phyloP scores from a whole-genome alignment of 2,797 vertebrate genomes.

The Sitta carolinensis region DNA sequence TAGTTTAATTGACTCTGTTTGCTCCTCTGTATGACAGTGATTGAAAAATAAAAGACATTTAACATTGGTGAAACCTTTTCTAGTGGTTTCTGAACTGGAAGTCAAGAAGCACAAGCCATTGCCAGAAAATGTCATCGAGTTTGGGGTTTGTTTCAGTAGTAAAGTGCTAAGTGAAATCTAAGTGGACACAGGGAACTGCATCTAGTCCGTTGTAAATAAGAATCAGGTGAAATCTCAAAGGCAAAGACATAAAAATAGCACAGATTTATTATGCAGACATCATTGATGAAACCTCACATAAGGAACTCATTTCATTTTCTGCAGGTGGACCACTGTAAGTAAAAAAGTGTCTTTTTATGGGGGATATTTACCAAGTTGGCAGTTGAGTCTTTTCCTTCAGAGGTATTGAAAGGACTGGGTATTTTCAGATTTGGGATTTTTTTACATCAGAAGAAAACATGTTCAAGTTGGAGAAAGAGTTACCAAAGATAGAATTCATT shows the following conservation, averaged over 20 bases:
- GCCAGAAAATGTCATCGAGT: neutral
- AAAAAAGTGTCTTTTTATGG: neutral
- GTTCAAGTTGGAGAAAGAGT: neutral
- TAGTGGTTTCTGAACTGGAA: neutral
- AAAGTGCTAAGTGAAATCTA: neutral
- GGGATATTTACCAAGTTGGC: neutral
- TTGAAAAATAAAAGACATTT: conserved; percentile 50
- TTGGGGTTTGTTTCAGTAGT: neutral
- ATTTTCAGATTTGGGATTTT: neutral
- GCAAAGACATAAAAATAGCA: neutral
- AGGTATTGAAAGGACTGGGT: neutral
- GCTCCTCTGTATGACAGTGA: neutral
- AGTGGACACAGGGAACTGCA: neutral
- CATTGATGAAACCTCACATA: neutral
- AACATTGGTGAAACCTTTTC: neutral
- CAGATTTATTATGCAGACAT: neutral
- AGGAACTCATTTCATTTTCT: neutral
- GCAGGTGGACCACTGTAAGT: neutral
- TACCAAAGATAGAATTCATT: neutral
- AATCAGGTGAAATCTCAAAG: neutral
- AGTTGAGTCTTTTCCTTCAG: neutral
- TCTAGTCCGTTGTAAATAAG: neutral
- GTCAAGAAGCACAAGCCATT: neutral
- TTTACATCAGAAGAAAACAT: neutral
- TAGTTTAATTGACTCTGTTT: conserved; percentile 15